Evolutionary conservation across 1,140 invertebrate genomes (phyloP).

Genomic region (Xylocopa sonorina): DNA sequence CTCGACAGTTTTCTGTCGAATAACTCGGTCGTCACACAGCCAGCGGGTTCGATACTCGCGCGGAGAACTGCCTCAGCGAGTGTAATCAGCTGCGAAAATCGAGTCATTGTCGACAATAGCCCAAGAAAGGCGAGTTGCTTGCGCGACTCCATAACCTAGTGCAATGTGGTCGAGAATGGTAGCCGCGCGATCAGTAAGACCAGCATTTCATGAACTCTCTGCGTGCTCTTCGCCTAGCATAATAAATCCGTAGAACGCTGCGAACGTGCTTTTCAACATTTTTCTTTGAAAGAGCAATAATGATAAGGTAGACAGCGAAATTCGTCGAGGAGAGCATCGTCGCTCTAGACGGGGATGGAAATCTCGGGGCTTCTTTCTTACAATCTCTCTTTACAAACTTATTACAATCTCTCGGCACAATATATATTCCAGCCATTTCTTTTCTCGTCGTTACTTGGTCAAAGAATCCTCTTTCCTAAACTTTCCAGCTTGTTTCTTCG

Average conservation of each 20-base stretch:
- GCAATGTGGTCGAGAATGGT: constrained; percentile 23
- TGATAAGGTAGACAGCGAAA: not conserved
- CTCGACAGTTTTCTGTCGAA: not conserved
- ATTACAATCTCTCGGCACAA: constrained; percentile 12
- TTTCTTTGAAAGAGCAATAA: not conserved
- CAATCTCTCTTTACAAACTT: constrained; percentile 23
- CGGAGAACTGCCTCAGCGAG: constrained; percentile 16
- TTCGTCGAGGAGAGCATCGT: not conserved
- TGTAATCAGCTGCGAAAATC: constrained; percentile 44
- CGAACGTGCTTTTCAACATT: too few relatives aligned
- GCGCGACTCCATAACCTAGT: constrained; percentile 20
- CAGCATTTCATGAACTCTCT: too few relatives aligned
- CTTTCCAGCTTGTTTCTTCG: not conserved
- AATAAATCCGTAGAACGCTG: too few relatives aligned
- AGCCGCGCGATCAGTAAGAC: constrained; percentile 7
- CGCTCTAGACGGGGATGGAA: not conserved
- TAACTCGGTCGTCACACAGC: not conserved
- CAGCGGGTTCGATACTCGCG: not conserved
- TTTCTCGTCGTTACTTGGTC: constrained; percentile 18
- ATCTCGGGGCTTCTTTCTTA: constrained; percentile 8
- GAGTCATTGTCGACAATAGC: constrained; percentile 9
- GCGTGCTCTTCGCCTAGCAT: too few relatives aligned
- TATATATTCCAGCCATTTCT: constrained; percentile 16
- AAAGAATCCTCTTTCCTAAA: not conserved
- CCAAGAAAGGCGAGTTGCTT: constrained; percentile 37